These are phyloP conservation scores for Hippolais icterina DNA, from an alignment of 2,113 vertebrate genomes.

Conservation along the genomic window DNA sequence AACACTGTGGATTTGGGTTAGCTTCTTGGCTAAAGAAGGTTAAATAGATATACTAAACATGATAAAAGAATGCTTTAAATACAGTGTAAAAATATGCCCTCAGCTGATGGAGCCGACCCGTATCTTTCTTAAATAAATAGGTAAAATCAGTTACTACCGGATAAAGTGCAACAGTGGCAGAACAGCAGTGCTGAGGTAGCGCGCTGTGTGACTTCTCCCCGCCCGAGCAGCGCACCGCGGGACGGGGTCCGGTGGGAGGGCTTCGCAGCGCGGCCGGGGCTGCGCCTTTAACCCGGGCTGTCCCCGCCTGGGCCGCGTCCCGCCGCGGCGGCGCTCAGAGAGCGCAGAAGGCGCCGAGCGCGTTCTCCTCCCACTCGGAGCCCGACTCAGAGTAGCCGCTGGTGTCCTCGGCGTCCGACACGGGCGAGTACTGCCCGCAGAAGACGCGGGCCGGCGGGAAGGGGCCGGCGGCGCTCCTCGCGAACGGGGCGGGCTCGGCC, in stretches of 20 bases:
- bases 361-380: constrained; percentile 83
- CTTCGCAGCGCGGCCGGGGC: not conserved
- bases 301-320: not conserved
- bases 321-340: not conserved
- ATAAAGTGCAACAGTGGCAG: constrained; percentile 48
- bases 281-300: rapidly evolving
- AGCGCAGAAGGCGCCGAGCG: constrained; percentile 69
- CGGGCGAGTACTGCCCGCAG: constrained; percentile 72
- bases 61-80: not conserved
- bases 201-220: not conserved
- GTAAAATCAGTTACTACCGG: not conserved
- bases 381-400: constrained; percentile 78
- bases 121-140: constrained; percentile 48
- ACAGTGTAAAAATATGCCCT: not conserved
- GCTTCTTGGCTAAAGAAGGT: not conserved
- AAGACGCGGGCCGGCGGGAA: not conserved
- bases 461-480: not conserved
- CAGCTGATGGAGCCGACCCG: not conserved
- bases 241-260: too few relatives aligned
- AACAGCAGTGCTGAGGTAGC: not conserved
- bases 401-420: constrained; percentile 66
- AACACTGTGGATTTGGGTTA: not conserved
- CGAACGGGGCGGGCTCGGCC: not conserved
- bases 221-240: not conserved
- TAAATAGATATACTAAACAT: not conserved